Conservation (phyloP, 2,888 invertebrate species). For the Mimumesa dahlbomi region DNA sequence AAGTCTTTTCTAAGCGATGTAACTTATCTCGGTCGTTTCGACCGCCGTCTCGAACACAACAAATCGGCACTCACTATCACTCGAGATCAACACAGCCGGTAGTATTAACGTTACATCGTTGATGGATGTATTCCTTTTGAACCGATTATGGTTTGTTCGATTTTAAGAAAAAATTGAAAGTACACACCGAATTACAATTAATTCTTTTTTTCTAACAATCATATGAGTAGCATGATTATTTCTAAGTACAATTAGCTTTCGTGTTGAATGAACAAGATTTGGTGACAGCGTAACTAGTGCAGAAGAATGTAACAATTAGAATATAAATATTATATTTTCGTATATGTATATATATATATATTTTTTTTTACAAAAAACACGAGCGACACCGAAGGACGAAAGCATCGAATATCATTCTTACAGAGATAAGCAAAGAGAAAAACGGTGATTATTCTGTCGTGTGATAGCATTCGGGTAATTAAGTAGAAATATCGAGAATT, state of each 20-base stretch:
- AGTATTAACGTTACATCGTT: neutral
- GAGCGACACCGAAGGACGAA: neutral
- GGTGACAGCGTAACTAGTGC: constrained; percentile 42
- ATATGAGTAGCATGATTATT: no score
- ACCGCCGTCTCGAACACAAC: constrained; percentile 7
- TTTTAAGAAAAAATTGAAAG: neutral
- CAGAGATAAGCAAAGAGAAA: neutral
- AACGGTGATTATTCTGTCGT: neutral
- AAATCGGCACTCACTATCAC: neutral
- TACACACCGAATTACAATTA: neutral
- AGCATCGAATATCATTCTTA: neutral
- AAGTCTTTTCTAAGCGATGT: neutral
- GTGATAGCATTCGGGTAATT: neutral
- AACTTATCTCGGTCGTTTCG: neutral
- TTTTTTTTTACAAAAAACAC: neutral
- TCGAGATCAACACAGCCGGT: constrained; percentile 32
- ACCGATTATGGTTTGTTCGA: neutral
- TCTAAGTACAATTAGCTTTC: neutral
- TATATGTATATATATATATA: neutral
- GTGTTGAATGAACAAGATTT: neutral
- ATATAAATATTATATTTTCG: neutral
- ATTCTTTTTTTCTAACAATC: no score
- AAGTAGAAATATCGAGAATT: constrained; percentile 26
- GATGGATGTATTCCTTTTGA: neutral
- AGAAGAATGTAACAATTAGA: neutral